Evolutionary conservation across 2,113 vertebrate species (phyloP).

Genomic region (Sinocyclocheilus grahami): DNA sequence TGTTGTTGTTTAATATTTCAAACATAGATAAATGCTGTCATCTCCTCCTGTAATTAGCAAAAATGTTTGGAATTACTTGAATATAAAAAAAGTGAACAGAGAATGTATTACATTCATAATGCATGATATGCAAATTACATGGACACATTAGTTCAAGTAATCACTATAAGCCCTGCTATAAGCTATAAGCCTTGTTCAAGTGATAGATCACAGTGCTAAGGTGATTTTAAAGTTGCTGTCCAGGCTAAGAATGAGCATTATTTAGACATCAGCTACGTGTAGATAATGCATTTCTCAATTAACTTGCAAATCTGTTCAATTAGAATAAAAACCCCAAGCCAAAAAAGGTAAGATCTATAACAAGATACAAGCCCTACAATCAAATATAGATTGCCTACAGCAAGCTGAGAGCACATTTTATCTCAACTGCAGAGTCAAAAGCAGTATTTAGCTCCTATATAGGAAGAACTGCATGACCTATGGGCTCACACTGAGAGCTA

Average conservation of each 20-base stretch:
- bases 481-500: neutral
- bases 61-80: too few species aligned
- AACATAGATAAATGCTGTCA: too few species aligned
- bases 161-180: neutral
- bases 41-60: too few species aligned
- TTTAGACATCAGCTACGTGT: neutral
- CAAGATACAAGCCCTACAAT: neutral
- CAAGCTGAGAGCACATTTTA: neutral
- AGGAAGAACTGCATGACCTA: neutral
- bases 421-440: conserved; percentile 21
- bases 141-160: too few species aligned
- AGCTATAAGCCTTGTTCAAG: neutral
- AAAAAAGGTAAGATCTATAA: conserved; percentile 4
- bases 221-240: neutral
- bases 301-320: conserved; percentile 16
- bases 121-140: too few species aligned
- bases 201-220: neutral
- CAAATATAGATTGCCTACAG: neutral
- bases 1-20: too few species aligned
- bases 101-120: too few species aligned
- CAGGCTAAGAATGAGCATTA: neutral
- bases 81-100: too few species aligned
- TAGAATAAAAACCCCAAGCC: conserved; percentile 19
- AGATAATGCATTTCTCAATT: conserved; percentile 13
- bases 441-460: neutral